phyloP scores from a whole-genome alignment of 1,140 invertebrate species.

The Eufriesea mexicana region DNA sequence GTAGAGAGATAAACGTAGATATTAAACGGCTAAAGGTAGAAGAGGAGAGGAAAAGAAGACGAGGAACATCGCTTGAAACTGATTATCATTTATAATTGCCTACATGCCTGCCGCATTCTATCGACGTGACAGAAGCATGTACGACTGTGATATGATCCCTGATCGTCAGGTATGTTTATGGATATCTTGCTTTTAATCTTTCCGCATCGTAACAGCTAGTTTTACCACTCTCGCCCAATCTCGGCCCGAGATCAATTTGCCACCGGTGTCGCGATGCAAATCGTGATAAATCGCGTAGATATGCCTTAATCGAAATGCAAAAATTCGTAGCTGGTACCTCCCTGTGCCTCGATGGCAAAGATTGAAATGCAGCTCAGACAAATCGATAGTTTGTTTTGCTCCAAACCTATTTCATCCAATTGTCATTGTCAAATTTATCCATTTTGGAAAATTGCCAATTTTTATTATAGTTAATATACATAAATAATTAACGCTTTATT shows the following conservation, averaged over 20 bases:
- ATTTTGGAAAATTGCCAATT: too few relatives aligned
- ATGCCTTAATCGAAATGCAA: not conserved
- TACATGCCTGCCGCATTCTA: conserved; percentile 64
- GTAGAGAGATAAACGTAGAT: conserved; percentile 28
- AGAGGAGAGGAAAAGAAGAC: not conserved
- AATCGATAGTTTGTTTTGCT: too few relatives aligned
- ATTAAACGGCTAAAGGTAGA: conserved; percentile 36
- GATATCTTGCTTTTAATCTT: conserved; percentile 9
- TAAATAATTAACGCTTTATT: too few relatives aligned
- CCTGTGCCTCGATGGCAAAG: too few relatives aligned
- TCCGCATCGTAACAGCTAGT: not conserved
- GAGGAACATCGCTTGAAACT: conserved; percentile 6
- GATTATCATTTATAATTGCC: conserved; percentile 40
- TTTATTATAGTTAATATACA: too few relatives aligned
- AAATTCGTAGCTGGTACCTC: too few relatives aligned
- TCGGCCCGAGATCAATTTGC: not conserved
- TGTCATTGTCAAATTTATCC: too few relatives aligned
- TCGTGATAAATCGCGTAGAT: not conserved
- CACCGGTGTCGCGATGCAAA: not conserved
- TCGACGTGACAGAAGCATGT: conserved; percentile 74
- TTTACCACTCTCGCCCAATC: not conserved
- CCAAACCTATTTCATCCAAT: too few relatives aligned
- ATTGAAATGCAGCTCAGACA: too few relatives aligned
- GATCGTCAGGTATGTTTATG: conserved; percentile 77
- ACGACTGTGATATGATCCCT: conserved; percentile 78